These are phyloP conservation scores for Melangyna quadrimaculata DNA, from an alignment of 2,888 invertebrate species.

Conservation along the genomic window DNA sequence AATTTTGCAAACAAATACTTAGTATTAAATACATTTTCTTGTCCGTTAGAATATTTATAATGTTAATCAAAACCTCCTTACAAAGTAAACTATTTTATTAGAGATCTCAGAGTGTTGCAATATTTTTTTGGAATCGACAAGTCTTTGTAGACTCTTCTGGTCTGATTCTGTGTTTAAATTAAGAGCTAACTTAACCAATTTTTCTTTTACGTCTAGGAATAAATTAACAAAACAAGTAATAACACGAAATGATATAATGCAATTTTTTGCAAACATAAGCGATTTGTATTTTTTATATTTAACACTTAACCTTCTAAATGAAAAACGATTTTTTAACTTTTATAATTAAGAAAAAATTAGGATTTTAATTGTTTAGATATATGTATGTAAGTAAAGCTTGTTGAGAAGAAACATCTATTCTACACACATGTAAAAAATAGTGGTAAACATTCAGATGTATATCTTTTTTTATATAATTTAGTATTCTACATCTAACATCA, in stretches of 20 bases:
- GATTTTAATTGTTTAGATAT: too few species aligned
- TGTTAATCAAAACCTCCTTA: neutral
- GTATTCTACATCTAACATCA: conserved; percentile 50
- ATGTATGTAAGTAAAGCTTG: too few species aligned
- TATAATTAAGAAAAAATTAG: too few species aligned
- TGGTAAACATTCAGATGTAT: conserved; percentile 56
- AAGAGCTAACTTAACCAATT: too few species aligned
- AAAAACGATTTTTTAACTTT: too few species aligned
- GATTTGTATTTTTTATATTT: neutral
- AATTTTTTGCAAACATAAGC: neutral
- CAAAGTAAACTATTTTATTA: too few species aligned
- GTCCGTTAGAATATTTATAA: neutral
- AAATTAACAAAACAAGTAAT: neutral
- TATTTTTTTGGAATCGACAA: neutral
- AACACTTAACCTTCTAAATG: neutral
- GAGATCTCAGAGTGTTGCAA: neutral
- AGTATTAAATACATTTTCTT: neutral
- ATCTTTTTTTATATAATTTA: conserved; percentile 37
- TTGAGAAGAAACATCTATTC: neutral
- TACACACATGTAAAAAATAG: conserved; percentile 43
- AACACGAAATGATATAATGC: neutral
- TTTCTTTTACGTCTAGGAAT: neutral
- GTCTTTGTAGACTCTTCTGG: too few species aligned
- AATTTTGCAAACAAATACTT: neutral
- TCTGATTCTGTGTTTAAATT: too few species aligned